Evolutionary conservation across 2,797 vertebrate genomes (phyloP).

Genomic region (Spea hammondii): DNA sequence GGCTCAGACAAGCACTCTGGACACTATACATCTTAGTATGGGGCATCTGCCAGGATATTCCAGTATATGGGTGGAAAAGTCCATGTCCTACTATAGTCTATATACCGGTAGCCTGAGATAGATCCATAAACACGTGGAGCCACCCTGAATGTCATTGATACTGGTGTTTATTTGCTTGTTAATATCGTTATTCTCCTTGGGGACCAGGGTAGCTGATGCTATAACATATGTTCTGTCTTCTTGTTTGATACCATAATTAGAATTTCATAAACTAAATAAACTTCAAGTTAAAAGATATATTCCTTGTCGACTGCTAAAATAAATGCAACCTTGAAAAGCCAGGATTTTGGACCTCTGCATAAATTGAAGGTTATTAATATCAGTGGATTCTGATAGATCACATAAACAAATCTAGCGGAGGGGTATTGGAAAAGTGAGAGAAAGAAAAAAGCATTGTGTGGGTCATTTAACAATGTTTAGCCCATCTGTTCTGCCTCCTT

Average conservation of each 20-base stretch:
- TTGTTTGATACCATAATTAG: neutral
- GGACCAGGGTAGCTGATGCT: neutral
- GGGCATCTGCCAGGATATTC: too few relatives aligned
- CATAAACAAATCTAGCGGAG: neutral
- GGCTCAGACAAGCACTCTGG: too few relatives aligned
- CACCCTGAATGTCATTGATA: neutral
- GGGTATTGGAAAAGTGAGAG: neutral
- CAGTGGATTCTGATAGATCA: neutral
- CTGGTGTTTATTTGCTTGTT: neutral
- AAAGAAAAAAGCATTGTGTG: neutral
- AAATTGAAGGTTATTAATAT: neutral
- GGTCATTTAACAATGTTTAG: neutral
- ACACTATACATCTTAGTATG: too few relatives aligned
- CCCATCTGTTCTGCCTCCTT: neutral
- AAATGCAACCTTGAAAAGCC: neutral
- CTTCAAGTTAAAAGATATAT: neutral
- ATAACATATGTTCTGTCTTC: neutral
- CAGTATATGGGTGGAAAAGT: too few relatives aligned
- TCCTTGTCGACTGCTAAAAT: neutral
- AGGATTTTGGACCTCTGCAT: neutral
- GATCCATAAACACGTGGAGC: neutral
- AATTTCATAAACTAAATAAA: conserved; percentile 2
- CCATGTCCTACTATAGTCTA: too few relatives aligned
- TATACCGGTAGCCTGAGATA: too few relatives aligned
- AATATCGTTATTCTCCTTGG: neutral